Evolutionary conservation across 2,888 invertebrate genomes (phyloP), one percentile per base, ranked within the genome.

Genomic region (Zhuqinia jingwanae): DNA sequence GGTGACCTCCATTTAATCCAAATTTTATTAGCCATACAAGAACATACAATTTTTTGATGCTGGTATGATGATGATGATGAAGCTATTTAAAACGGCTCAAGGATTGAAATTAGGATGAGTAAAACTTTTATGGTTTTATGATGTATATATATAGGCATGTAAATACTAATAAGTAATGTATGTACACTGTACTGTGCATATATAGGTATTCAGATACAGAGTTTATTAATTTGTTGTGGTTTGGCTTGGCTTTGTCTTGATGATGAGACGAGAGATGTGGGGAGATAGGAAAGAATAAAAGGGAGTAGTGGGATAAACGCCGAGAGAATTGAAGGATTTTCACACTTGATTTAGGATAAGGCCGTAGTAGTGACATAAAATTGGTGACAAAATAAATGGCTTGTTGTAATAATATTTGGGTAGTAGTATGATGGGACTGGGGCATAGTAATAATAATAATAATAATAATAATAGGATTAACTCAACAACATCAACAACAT

Each of bases 331-430:
- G 82, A 83, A 83, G 82, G 82, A 83, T 75, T 75, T 83, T 83
- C 75, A 76, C 63, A 76, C 75, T 63, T 83, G 56, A 82, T 82
- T 60, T 82, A 20, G 82, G 75, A 82, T 73, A 82, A 73, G 75
- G 82, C 73, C 82, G 36, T 36, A 36, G 36, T 36, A 36, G 5
- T 63, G 68, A 60, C 45, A 36, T 36, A 30, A 70, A 20, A 17
- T n/a, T 70, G 65, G 68, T 45, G 68, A 70, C 68, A 70, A 70
- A 70, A 47, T 47, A 45, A 45, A 45, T 36, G 36, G 36, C 36
- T 36, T 36, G 36, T 36, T 36, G 36, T 36, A 36, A 50, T 36
- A 36, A 50, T 50, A n/a, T 15, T 50, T n/a, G n/a, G 50, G 50
- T n/a, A 60, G 10, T 42, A 25, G 42, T 47, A 70, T 22, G 36